Base-by-base conservation (phyloP, 1,140 invertebrate genomes). In the Leptinotarsa lineolata region DNA sequence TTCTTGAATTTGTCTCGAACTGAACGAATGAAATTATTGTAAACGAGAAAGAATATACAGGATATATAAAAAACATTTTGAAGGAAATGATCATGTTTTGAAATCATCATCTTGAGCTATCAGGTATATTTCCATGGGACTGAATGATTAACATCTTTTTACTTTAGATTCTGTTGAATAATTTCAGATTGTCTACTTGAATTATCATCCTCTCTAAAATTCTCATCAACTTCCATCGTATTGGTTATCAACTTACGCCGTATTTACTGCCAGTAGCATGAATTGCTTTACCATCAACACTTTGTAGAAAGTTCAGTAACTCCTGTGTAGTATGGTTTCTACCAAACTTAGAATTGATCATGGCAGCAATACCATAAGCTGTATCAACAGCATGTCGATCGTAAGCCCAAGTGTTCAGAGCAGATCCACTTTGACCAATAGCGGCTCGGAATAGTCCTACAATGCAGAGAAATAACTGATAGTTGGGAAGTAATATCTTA, bases 401-500 rank as follows among this genome's bases (percentile, higher is more conserved):
- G 21, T 58, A 24, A 21, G 68, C 75, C 75, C 75, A 76, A 13
- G 69, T 22, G 15, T 67, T 71, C 4, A 76, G 20, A 18, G 70
- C 75, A 44, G 75, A 58, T 1, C 75, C 75, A 22, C 75, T 76
- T 22, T 72, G 67, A n/a, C 39, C 68, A 44, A 76, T 71, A 45
- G 75, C 75, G 2, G 22, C 59, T 60, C 68, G 54, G 13, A 70
- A 70, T 2, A 70, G 22, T 3, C 59, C 69, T 71, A 15, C n/a
- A 64, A 63, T 39, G 30, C 8, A 39, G 0, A 39, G 30, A 2
- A 39, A 30, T 2, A 8, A 8, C 30, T 30, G 0, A 30, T 30
- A 30, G 30, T 30, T 30, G 30, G 11, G 1, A 30, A 8, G 30
- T 30, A 30, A 30, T 30, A 30, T 30, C 30, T 11, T 2, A 30